These are phyloP conservation scores for Echinarachnius parma DNA, from an alignment of 53 echinoderm and acorn worm genomes.

Conservation along the genomic window DNA sequence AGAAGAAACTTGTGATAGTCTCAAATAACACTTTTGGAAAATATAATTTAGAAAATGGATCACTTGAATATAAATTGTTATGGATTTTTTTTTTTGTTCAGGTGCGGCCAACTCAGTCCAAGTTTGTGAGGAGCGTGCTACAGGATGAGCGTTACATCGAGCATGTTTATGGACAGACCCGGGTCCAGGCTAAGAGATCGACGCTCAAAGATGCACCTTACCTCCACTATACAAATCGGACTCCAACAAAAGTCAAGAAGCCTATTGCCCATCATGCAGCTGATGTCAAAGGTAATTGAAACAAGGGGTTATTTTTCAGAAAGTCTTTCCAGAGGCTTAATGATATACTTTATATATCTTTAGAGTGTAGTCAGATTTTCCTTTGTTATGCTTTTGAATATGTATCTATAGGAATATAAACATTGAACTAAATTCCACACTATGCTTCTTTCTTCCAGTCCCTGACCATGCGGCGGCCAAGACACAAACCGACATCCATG, in stretches of 20 bases:
- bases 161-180: constrained; percentile 67
- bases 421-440: not conserved
- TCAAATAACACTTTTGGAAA: no score
- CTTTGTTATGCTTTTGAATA: not conserved
- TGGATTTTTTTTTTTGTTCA: not conserved
- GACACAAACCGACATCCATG: not conserved
- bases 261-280: constrained; percentile 19
- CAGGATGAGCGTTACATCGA: constrained; percentile 9
- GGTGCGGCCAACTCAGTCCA: constrained; percentile 3
- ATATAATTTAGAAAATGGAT: not conserved
- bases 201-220: constrained; percentile 76
- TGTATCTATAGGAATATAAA: no score
- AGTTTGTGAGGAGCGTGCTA: not conserved
- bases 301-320: no score
- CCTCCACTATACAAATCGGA: constrained; percentile 62
- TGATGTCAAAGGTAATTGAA: no score
- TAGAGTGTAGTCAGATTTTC: no score
- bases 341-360: no score
- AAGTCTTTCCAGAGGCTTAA: no score
- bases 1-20: no score
- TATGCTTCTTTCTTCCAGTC: not conserved
- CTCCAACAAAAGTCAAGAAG: constrained; percentile 35
- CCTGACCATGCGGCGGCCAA: constrained; percentile 24
- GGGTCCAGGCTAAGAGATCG: constrained; percentile 57
- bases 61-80: not conserved